Percentiles rank a stretch among this genome's conserved stretches.
Conservation (phyloP, 2,797 vertebrate genomes). For the Ptychadena robeensis region DNA sequence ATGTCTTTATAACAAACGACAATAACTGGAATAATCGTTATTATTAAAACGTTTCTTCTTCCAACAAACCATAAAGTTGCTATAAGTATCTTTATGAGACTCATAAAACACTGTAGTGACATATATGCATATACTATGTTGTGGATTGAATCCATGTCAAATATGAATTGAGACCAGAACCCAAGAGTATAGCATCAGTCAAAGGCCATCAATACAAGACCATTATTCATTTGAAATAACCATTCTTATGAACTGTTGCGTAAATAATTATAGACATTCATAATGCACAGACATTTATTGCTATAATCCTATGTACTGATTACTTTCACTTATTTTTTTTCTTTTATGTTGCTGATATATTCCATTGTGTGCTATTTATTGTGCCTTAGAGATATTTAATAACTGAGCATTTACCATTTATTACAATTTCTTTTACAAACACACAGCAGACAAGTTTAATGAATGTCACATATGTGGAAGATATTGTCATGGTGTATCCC, state of each 20-base stretch:
- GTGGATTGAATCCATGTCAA: background rate
- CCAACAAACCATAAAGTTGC: conserved; percentile 21
- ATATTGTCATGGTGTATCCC: background rate
- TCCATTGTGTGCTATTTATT: background rate
- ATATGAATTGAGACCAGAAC: background rate
- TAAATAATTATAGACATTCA: conserved; percentile 13
- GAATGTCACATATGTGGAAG: background rate
- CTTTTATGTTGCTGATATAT: background rate
- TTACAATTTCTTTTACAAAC: background rate
- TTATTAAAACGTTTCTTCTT: conserved; percentile 8
- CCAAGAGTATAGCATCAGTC: conserved; percentile 1
- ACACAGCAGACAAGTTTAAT: background rate
- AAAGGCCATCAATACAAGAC: background rate
- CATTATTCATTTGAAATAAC: conserved; percentile 7
- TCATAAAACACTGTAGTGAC: conserved; percentile 35
- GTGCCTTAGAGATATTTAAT: background rate
- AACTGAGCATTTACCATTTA: background rate
- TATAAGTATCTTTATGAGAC: conserved; percentile 29
- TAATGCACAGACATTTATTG: conserved; percentile 13
- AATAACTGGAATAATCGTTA: conserved; percentile 15
- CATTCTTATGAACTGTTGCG: background rate
- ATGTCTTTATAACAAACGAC: conserved; percentile 24
- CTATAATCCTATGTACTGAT: background rate
- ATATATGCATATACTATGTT: conserved; percentile 26
- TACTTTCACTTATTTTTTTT: background rate